A percentile compares a stretch with the other conserved stretches of the same genome.
These are phyloP conservation scores for Silurus meridionalis DNA, from an alignment of 2,113 vertebrate species.

Conservation along the genomic window DNA sequence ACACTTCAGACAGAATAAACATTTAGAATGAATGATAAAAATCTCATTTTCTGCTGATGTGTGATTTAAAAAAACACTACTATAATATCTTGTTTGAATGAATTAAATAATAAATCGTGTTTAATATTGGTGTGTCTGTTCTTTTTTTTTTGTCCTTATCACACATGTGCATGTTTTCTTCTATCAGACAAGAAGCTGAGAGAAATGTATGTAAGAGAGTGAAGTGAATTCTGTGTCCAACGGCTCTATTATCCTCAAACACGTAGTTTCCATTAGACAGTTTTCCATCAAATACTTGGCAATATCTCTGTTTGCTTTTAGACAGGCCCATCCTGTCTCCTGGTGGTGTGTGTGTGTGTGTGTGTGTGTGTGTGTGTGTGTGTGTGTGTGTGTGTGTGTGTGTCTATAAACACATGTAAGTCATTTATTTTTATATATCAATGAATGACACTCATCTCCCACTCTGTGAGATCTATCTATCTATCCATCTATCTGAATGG, in stretches of 20 bases:
- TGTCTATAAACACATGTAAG: too few species aligned
- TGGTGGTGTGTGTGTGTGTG: slow-evolving; percentile 37
- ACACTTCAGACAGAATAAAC: not conserved
- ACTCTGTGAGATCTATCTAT: too few species aligned
- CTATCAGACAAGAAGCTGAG: not conserved
- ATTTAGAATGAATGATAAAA: too few species aligned
- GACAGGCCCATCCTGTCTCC: slow-evolving; percentile 52
- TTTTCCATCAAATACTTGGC: slow-evolving; percentile 49
- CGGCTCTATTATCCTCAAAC: slow-evolving; percentile 11
- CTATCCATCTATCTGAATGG: too few species aligned
- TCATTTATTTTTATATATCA: too few species aligned
- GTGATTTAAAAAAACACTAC: too few species aligned
- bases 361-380: slow-evolving; percentile 24
- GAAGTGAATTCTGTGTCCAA: not conserved
- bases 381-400: slow-evolving; percentile 10
- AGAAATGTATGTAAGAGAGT: not conserved
- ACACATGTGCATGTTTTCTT: not conserved
- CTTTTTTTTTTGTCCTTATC: not conserved
- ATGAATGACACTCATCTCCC: too few species aligned
- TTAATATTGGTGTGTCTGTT: not conserved
- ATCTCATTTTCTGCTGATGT: too few species aligned
- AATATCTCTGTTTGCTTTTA: slow-evolving; percentile 45
- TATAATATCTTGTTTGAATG: too few species aligned
- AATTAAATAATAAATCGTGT: not conserved
- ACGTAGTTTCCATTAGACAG: slow-evolving; percentile 39